Percentiles rank a stretch among this genome's conserved stretches.
Evolutionary conservation across 2,888 invertebrate genomes (phyloP).

Genomic region (Lacanobia oleracea): DNA sequence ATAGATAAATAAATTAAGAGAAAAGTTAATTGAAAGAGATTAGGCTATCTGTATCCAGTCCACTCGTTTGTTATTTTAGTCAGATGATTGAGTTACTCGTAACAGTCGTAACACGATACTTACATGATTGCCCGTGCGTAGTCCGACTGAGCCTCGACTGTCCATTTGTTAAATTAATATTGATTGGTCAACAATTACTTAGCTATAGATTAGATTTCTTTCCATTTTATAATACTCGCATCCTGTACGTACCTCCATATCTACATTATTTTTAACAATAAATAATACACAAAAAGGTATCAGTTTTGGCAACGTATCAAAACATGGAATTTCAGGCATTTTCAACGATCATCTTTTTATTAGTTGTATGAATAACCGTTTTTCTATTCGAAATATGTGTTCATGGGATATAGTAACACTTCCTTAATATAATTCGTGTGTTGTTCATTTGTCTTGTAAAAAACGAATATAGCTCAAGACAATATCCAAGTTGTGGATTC

Average conservation of each 20-base stretch:
- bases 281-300: constrained; percentile 55
- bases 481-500: constrained; percentile 52
- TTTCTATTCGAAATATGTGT: not conserved
- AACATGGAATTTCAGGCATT: constrained; percentile 59
- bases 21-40: constrained; percentile 14
- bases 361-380: constrained; percentile 51
- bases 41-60: constrained; percentile 26
- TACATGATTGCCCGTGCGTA: constrained; percentile 60
- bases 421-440: not conserved
- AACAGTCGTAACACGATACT: constrained; percentile 67
- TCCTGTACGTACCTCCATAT: constrained; percentile 21
- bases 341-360: constrained; percentile 66
- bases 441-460: constrained; percentile 23
- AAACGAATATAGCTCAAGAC: constrained; percentile 39
- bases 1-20: not conserved
- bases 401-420: not conserved
- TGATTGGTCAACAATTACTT: constrained; percentile 64
- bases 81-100: constrained; percentile 56
- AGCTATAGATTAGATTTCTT: constrained; percentile 49
- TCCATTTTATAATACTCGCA: constrained; percentile 39
- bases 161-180: constrained; percentile 74
- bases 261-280: constrained; percentile 51
- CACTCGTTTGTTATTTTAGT: constrained; percentile 41
- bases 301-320: constrained; percentile 72
- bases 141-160: constrained; percentile 54